A percentile compares a stretch with the other conserved stretches of the same genome.
These are phyloP conservation scores for Tinea pellionella DNA, from an alignment of 2,888 invertebrate species.

Conservation along the genomic window DNA sequence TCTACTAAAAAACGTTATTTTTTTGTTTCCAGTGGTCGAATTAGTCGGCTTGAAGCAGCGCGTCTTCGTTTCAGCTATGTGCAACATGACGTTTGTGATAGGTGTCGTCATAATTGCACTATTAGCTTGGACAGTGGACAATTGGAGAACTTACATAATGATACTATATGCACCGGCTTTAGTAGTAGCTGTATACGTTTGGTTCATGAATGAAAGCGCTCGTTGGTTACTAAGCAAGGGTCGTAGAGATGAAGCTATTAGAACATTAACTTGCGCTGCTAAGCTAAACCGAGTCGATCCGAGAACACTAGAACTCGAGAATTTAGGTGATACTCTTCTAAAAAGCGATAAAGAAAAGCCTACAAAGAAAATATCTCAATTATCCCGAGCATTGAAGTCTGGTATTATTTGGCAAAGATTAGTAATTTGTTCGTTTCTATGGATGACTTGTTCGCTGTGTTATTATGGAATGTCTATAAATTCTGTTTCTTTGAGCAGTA, in stretches of 20 bases:
- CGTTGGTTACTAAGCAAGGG: constrained; percentile 83
- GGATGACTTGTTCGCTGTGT: constrained; percentile 83
- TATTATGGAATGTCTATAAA: constrained; percentile 85
- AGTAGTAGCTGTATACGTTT: constrained; percentile 75
- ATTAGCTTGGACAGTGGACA: constrained; percentile 77
- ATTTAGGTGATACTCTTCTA: constrained; percentile 50
- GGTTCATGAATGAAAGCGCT: constrained; percentile 80
- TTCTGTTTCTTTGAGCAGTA: constrained; percentile 78
- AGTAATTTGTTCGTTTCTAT: constrained; percentile 77
- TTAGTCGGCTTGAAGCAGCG: constrained; percentile 80
- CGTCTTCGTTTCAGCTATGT: constrained; percentile 79
- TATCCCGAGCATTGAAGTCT: constrained; percentile 65
- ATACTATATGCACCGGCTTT: constrained; percentile 78
- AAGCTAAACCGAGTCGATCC: constrained; percentile 71
- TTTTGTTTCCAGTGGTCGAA: constrained; percentile 82
- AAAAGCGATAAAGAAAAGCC: constrained; percentile 37
- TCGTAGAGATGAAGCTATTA: constrained; percentile 73
- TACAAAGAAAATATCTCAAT: constrained; percentile 45
- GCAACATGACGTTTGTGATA: constrained; percentile 79
- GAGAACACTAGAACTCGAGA: constrained; percentile 52
- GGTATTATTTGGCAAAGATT: constrained; percentile 69
- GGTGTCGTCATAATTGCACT: constrained; percentile 79
- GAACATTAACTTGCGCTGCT: constrained; percentile 73
- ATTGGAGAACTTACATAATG: constrained; percentile 78
- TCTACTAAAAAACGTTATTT: too few relatives aligned